Evolutionary conservation across 1,140 invertebrate species (phyloP), one percentile per base, ranked within the genome.

Genomic region (Nephila pilipes): DNA sequence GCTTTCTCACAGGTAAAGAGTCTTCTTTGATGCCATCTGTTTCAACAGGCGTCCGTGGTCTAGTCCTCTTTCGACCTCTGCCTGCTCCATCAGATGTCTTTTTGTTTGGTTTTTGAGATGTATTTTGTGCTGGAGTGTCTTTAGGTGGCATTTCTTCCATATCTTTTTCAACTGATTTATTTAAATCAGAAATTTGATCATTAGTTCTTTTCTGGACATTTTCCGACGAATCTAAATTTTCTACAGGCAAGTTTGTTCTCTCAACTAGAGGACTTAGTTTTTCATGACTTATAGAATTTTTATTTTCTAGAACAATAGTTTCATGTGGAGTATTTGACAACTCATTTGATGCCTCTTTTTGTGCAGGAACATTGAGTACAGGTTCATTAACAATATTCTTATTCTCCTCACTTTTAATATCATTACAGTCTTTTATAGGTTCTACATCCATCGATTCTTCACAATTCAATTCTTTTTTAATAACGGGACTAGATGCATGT

Each of bases 11-110:
- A 22, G 87, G 87, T 32, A 89, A 69, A 69, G 80, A 79, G 5
- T 85, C 79, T 54, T 91, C 93, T 87, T 93, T 88, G 25, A n/a
- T 89, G 18, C 14, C 46, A 0, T 88, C 88, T 12, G 81, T 22
- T 16, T 90, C 93, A 20, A 90, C 87, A 32, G 93, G 87, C 8
- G 87, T 93, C 10, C 65, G 65, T 18, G 87, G 81, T 75, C 88
- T 69, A 90, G 88, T 90, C 55, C 93, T 85, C 36, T 93, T 93
- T 38, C 93, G 87, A 29, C 93, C 88, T 63, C 46, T 93, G 1
- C 63, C 85, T 22, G 16, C n/a, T 36, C 57, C 69, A 25, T 75
- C 58, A 12, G 88, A 65, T 29, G 92, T 57, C 79, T 63, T 90
- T 65, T 93, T 87, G 32, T 22, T 79, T 65, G 75, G 12, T 75